Evolutionary conservation across 2,797 vertebrate genomes (phyloP), one percentile per base, ranked within the genome.

Genomic region (Semotilus atromaculatus): DNA sequence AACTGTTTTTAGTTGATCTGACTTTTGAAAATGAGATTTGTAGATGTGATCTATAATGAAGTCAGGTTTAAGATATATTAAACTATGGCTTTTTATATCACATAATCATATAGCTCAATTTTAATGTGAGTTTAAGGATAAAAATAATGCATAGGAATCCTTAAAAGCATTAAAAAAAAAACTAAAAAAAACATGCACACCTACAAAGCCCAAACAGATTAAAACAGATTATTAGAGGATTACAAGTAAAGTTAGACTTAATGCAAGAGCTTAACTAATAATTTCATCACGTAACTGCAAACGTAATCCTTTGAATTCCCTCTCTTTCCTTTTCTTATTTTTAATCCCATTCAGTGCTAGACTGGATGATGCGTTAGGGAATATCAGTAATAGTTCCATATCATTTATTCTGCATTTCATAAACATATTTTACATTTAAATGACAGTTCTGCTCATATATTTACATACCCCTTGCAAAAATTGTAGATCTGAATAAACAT

Each of bases 121-220:
- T 43, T 18, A 14, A n/a, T 43, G 19, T 62, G 34, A 8, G 3
- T 73, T 48, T 53, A 34, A 80, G 34, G 5, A 55, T 11, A 80
- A 36, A 80, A 26, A 9, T 34, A 36, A 51, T 34, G 31, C 10
- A 43, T 23, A 23, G 11, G 7, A 45, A 45, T 21, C 14, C 19
- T 72, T 82, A 10, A 58, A 26, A 67, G 31, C 34, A 7, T 68
- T 11, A 7, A 7, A 3, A 9, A n/a, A 16, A 3, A n/a, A n/a
- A n/a, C n/a, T n/a, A n/a, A n/a, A 26, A 53, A 73, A 67, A 31
- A 21, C 34, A 81, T 45, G 66, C 81, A 92, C 91, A 92, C 92
- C 93, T 91, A 91, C 90, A 91, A 90, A 92, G 89, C 91, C 89
- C 90, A 87, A 92, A 81, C 83, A 91, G 92, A 94, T 91, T 89